Base-by-base conservation (phyloP, 2,113 vertebrate genomes). In the Lagopus muta region DNA sequence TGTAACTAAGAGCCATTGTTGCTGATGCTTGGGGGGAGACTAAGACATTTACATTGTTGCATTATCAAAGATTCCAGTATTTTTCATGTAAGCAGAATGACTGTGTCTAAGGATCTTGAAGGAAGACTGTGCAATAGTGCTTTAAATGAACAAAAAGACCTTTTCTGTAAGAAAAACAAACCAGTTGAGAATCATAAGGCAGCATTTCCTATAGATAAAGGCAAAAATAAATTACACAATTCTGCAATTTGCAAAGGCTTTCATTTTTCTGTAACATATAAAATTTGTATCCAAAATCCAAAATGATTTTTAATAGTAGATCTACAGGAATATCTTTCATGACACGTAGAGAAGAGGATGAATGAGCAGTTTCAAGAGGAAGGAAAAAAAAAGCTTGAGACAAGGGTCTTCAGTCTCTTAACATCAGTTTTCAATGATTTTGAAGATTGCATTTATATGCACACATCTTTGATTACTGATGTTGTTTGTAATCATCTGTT, bases 1-100 rank as follows among this genome's bases (percentile, higher is more conserved):
- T 80, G 30, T 62, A 54, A 50, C 85, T 80, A 17, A 88, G 88
- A 91, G 79, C 71, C 67, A 42, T 91, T 95, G 92, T 95, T 91
- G 45, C 32, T 50, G 48, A 17, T 80, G 64, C 75, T 42, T 62
- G 64, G 40, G 50, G 50, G 50, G 54, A 92, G 54, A 38, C 54
- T 64, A 52, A 21, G 67, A 36, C 55, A 5, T 58, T 92, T 62
- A 45, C 62, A 38, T 74, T n/a, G 70, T 20, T 28, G 72, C 88
- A 28, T 82, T 91, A 76, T 88, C 85, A 94, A 77, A 86, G 90
- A 67, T 91, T 62, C 88, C 88, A 89, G 75, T 92, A 79, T 92
- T 85, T 93, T 65, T 82, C 48, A 34, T 89, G 85, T 91, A 92
- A 85, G 64, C 88, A 80, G 88, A 80, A 88, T 90, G 82, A 25